Evolutionary conservation across 2,113 vertebrate genomes (phyloP).

Genomic region (Anarhynchus alexandrinus): DNA sequence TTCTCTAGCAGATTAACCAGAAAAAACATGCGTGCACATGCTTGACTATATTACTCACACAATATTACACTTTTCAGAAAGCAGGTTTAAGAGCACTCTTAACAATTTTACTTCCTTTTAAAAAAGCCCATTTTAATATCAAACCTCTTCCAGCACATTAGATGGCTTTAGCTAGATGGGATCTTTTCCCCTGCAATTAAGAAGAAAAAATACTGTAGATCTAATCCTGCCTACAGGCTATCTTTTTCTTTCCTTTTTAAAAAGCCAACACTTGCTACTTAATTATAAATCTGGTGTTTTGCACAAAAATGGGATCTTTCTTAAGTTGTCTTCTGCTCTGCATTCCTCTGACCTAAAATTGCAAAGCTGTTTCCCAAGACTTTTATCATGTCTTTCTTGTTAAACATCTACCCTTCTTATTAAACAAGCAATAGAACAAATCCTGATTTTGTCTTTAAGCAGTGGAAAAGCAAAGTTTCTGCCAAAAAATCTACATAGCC

Average conservation of each 20-base stretch:
- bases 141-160: background rate
- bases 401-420: background rate
- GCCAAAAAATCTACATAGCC: background rate
- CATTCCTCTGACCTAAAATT: background rate
- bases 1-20: background rate
- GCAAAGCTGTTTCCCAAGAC: background rate
- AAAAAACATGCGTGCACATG: rapidly evolving
- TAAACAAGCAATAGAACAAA: slow-evolving; percentile 22
- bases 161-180: background rate
- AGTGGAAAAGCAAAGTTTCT: background rate
- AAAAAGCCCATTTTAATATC: background rate
- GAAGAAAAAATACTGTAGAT: background rate
- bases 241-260: background rate
- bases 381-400: background rate
- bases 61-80: background rate
- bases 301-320: background rate
- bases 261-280: background rate
- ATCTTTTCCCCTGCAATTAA: background rate
- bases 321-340: background rate
- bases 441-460: background rate
- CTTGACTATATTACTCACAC: background rate
- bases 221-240: slow-evolving; percentile 4
- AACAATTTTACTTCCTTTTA: background rate
- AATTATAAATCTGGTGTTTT: background rate
- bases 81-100: background rate